These are phyloP conservation scores for Steinernema carpocapsae DNA, from an alignment of 2,888 invertebrate genomes.

Conservation along the genomic window DNA sequence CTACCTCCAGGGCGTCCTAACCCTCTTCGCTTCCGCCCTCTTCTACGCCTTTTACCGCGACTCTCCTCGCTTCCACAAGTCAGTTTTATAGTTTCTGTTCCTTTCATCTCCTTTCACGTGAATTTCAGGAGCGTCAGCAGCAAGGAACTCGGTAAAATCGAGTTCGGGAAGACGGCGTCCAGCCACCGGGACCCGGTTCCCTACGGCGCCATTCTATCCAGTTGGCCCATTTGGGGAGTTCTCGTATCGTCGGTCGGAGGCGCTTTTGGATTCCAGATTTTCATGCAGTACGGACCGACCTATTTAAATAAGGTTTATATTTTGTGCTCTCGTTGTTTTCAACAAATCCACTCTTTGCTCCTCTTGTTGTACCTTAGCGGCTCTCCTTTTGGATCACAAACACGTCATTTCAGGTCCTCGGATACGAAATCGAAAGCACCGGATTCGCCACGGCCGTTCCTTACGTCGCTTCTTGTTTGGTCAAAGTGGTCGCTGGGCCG, in stretches of 20 bases:
- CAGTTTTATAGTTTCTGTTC: constrained; percentile 5
- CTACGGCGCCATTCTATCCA: constrained; percentile 41
- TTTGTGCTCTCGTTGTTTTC: too few species aligned
- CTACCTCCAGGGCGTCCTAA: constrained; percentile 44
- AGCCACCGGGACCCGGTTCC: constrained; percentile 43
- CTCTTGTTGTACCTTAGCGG: too few species aligned
- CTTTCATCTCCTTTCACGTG: too few species aligned
- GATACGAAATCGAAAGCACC: constrained; percentile 50
- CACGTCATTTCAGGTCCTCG: constrained; percentile 44
- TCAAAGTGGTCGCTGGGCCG: constrained; percentile 52
- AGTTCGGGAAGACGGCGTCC: constrained; percentile 40
- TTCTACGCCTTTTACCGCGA: constrained; percentile 49
- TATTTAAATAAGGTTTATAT: constrained; percentile 35
- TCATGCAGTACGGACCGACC: constrained; percentile 38
- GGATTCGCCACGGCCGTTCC: constrained; percentile 52
- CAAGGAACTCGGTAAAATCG: constrained; percentile 45
- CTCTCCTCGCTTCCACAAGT: constrained; percentile 48
- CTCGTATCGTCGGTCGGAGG: constrained; percentile 35
- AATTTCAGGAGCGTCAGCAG: too few species aligned
- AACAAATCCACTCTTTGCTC: too few species aligned
- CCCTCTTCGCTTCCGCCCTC: constrained; percentile 40
- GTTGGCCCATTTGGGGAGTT: constrained; percentile 35
- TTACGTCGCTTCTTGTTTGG: constrained; percentile 45
- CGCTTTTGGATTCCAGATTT: constrained; percentile 36
- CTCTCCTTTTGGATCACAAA: not conserved